Conservation (phyloP, 2,888 invertebrate species). For the Drosophila gaucha region DNA sequence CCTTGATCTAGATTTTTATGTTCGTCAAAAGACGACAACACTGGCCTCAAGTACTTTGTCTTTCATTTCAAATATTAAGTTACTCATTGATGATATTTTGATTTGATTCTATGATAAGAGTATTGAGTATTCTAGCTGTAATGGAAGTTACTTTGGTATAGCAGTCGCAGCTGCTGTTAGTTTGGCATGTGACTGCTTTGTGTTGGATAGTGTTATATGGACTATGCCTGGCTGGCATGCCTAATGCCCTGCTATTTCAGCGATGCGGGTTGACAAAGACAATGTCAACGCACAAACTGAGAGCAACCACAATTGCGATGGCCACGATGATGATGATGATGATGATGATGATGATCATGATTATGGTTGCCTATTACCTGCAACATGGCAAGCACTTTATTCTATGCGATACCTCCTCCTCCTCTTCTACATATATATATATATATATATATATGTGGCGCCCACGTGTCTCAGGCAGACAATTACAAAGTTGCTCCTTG, state of each 20-base stretch:
- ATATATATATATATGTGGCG: conserved; percentile 32
- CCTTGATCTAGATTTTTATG: too few relatives aligned
- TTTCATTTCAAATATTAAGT: not conserved
- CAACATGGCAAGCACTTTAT: conserved; percentile 40
- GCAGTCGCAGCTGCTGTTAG: not conserved
- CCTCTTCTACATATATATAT: conserved; percentile 29
- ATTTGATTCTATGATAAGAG: too few relatives aligned
- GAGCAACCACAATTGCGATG: conserved; percentile 40
- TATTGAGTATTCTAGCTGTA: not conserved
- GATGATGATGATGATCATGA: conserved; percentile 51
- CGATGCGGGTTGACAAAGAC: conserved; percentile 37
- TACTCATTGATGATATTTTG: too few relatives aligned
- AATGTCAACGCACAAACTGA: conserved; percentile 41
- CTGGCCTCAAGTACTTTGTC: not conserved
- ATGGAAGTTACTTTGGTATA: not conserved
- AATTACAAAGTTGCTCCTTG: conserved; percentile 76
- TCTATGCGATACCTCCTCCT: conserved; percentile 10
- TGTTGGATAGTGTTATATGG: conserved; percentile 36
- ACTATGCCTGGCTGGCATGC: conserved; percentile 32
- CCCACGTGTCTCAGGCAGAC: conserved; percentile 74
- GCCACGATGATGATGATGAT: conserved; percentile 45
- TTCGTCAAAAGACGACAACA: too few relatives aligned
- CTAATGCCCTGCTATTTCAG: conserved; percentile 50
- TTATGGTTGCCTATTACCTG: conserved; percentile 65
- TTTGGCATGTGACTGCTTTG: not conserved